These are phyloP conservation scores for Cyclargus thomasi DNA, from an alignment of 1,140 invertebrate genomes.

Conservation along the genomic window DNA sequence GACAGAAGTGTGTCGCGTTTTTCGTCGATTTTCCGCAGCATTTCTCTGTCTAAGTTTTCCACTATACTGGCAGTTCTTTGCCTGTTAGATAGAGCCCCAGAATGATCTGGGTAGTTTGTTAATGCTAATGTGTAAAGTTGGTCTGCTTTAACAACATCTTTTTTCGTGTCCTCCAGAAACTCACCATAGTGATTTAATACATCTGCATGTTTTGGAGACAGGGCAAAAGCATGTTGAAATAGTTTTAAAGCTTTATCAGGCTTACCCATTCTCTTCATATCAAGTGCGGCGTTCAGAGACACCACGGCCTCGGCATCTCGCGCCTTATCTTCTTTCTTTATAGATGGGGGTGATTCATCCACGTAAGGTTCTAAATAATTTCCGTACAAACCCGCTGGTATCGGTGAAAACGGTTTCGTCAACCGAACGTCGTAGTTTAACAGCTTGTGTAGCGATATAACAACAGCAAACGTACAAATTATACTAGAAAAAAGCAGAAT, in stretches of 20 bases:
- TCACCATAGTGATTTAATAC: slow-evolving; percentile 95
- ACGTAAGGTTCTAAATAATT: slow-evolving; percentile 52
- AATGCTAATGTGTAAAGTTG: slow-evolving; percentile 90
- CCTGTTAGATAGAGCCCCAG: slow-evolving; percentile 86
- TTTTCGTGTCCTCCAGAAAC: slow-evolving; percentile 90
- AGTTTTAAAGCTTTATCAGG: slow-evolving; percentile 90
- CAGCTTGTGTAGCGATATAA: slow-evolving; percentile 59
- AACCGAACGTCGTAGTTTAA: slow-evolving; percentile 55
- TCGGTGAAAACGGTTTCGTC: slow-evolving; percentile 60
- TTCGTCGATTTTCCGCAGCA: slow-evolving; percentile 88
- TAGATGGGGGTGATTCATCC: slow-evolving; percentile 37
- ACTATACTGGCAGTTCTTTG: slow-evolving; percentile 91
- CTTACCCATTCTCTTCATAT: slow-evolving; percentile 89
- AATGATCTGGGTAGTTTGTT: slow-evolving; percentile 87
- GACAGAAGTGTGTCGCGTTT: slow-evolving; percentile 88
- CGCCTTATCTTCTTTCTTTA: slow-evolving; percentile 42
- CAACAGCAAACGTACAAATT: slow-evolving; percentile 56
- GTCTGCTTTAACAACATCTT: slow-evolving; percentile 93
- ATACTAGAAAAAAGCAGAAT: slow-evolving; percentile 62
- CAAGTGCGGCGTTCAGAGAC: slow-evolving; percentile 87
- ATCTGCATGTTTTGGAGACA: slow-evolving; percentile 94
- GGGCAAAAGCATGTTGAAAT: slow-evolving; percentile 91
- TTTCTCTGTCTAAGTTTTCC: slow-evolving; percentile 89
- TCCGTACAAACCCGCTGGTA: slow-evolving; percentile 61
- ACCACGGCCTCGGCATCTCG: slow-evolving; percentile 85